phyloP scores from a whole-genome alignment of 2,113 vertebrate genomes.

The Urocolius indicus region DNA sequence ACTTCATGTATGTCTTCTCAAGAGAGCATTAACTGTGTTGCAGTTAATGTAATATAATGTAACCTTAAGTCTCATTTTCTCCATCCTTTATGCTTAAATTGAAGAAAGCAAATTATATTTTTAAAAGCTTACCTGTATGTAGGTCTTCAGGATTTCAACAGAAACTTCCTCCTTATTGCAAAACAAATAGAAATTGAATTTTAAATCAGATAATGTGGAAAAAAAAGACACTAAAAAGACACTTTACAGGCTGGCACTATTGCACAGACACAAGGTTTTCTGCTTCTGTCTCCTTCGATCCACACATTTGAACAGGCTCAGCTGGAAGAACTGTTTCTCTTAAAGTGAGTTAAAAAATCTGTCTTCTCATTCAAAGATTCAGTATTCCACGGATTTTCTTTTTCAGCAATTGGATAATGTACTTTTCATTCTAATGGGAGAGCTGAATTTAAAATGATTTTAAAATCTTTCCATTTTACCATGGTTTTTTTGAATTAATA shows the following conservation, averaged over 20 bases:
- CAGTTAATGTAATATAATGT: too few species aligned
- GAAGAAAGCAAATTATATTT: not conserved
- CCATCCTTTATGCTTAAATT: not conserved
- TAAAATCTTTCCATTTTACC: not conserved
- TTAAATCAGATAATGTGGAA: not conserved
- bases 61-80: not conserved
- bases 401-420: not conserved
- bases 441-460: not conserved
- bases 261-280: not conserved
- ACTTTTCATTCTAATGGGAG: not conserved
- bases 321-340: not conserved
- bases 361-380: not conserved
- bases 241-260: not conserved
- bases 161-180: constrained; percentile 87
- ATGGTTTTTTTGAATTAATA: not conserved
- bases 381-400: not conserved
- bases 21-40: not conserved
- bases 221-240: not conserved
- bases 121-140: constrained; percentile 83
- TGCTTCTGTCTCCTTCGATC: not conserved
- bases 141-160: constrained; percentile 88
- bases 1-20: not conserved
- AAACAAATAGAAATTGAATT: constrained; percentile 40
- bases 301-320: not conserved
- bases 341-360: not conserved